phyloP scores from a whole-genome alignment of 1,140 invertebrate species.

The Spodoptera litura region DNA sequence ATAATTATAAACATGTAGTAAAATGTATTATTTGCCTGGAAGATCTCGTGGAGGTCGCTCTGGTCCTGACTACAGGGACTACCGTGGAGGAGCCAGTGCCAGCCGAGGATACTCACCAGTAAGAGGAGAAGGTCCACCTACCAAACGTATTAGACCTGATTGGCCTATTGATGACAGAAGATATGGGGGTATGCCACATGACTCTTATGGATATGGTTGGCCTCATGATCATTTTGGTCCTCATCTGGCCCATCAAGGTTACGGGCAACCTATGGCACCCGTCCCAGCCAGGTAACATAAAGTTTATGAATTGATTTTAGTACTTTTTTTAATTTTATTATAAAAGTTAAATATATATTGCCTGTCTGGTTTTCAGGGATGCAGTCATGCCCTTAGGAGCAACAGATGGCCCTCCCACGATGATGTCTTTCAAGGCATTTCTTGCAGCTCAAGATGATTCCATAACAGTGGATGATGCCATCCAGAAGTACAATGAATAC shows the following conservation, averaged over 20 bases:
- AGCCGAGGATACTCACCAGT: constrained; percentile 91
- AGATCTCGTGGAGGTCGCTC: constrained; percentile 82
- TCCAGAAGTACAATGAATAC: constrained; percentile 99
- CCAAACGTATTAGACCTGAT: constrained; percentile 92
- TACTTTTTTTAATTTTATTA: neutral
- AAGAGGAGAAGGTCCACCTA: constrained; percentile 91
- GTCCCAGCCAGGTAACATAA: constrained; percentile 80
- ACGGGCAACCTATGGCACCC: constrained; percentile 82
- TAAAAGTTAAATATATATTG: neutral
- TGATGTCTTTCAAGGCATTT: constrained; percentile 99
- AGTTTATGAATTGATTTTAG: neutral
- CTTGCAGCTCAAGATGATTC: constrained; percentile 98
- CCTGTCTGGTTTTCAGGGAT: constrained; percentile 72
- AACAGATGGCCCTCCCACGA: constrained; percentile 93
- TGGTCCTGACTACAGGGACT: constrained; percentile 90
- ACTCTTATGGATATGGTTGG: constrained; percentile 85
- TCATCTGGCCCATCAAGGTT: constrained; percentile 83
- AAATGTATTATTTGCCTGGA: constrained; percentile 50
- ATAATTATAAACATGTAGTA: neutral
- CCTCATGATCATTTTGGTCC: constrained; percentile 84
- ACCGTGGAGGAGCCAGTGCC: constrained; percentile 87
- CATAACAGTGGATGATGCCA: constrained; percentile 98
- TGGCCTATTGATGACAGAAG: constrained; percentile 88
- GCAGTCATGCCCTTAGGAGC: constrained; percentile 79
- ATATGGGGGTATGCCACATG: constrained; percentile 83